Base-by-base conservation (phyloP, 2,888 invertebrate genomes). In the Gisinianus flammeolus region DNA sequence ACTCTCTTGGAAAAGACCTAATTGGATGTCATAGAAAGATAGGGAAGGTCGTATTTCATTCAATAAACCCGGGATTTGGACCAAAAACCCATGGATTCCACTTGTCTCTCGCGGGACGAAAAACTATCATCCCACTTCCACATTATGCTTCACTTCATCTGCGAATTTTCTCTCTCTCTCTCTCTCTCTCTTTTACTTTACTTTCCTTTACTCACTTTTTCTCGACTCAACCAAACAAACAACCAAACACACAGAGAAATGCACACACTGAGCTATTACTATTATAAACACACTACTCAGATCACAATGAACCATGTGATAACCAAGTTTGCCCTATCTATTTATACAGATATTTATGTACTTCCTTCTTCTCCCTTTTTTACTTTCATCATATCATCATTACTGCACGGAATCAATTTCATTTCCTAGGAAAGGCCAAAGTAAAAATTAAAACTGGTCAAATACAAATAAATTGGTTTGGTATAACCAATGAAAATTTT, bases 11-110 rank as follows among this genome's bases (percentile, higher is more conserved):
- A 79, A 71, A 67, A 80, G 76, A 72, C 71, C 80, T 80, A 80
- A 80, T 80, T 80, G 80, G 79, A 80, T 79, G 77, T 78, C 79
- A 77, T 71, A 67, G 58, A 28, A 72, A 67, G 78, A 78, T 52
- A 69, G 73, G 69, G 73, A 74, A 79, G 77, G 76, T 81, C 81
- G 79, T 81, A 81, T 81, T 81, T 81, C 81, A 81, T 81, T 81
- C 81, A 81, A 81, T 81, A 79, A 79, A 74, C 76, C 79, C 68
- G 30, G 81, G 81, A 81, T 81, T 81, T 78, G 62, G 79, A 72
- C 68, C 52, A 67, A 76, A 79, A 76, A 71, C 79, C 79, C 24
- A 56, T n/a, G 81, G 81, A 79, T 81, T 81, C 66, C 72, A 67
- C 74, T 78, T 81, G 79, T 81, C 81, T 78, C 68, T 58, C 52